Evolutionary conservation across 1,140 invertebrate species (phyloP).

Genomic region (Zaprionus vittiger): DNA sequence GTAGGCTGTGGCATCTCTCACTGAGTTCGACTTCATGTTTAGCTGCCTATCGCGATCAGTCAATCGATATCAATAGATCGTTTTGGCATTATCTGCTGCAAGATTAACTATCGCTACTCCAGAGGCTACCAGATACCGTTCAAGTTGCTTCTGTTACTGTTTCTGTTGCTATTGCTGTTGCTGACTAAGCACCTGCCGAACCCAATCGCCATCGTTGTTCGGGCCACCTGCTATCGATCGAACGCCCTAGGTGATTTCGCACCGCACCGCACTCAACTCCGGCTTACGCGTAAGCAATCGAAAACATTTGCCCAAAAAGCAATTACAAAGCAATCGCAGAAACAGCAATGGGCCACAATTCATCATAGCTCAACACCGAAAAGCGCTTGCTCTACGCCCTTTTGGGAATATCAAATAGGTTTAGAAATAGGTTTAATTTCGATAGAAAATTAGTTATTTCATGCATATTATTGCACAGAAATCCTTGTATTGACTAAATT

Average conservation of each 20-base stretch:
- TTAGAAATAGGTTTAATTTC: background rate
- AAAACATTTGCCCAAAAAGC: constrained; percentile 33
- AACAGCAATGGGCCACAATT: constrained; percentile 9
- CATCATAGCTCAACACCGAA: background rate
- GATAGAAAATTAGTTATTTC: background rate
- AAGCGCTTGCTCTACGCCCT: background rate
- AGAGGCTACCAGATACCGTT: background rate
- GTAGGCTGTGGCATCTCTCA: constrained; percentile 7
- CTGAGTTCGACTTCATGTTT: background rate
- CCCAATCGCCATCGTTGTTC: background rate
- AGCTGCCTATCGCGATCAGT: constrained; percentile 13
- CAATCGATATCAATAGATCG: constrained; percentile 15
- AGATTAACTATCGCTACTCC: constrained; percentile 2
- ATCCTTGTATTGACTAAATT: too few species aligned
- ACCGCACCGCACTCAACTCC: background rate
- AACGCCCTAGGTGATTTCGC: background rate
- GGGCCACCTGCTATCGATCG: constrained; percentile 2
- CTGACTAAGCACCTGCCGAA: constrained; percentile 3
- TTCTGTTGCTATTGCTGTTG: background rate
- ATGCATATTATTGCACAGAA: too few species aligned
- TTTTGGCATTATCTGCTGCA: background rate
- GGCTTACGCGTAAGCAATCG: constrained; percentile 21
- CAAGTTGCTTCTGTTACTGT: background rate
- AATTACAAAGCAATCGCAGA: constrained; percentile 33
- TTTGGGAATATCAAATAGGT: background rate